These are phyloP conservation scores for Psephotus haematonotus DNA, from an alignment of 2,113 vertebrate species.

Conservation along the genomic window DNA sequence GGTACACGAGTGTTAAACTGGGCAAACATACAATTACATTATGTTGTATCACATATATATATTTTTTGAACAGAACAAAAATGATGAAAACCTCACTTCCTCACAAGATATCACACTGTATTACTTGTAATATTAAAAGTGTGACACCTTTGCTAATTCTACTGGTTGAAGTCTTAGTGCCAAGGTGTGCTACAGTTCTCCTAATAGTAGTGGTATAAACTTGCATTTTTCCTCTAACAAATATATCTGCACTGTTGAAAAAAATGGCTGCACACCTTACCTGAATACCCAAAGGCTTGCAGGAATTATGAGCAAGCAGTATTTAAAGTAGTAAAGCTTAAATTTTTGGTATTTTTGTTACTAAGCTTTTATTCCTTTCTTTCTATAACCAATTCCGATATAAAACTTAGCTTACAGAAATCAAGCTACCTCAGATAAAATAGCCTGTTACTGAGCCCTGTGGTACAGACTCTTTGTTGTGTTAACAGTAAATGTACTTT, in stretches of 20 bases:
- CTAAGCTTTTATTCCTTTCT: neutral
- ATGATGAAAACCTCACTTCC: accelerated
- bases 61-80: neutral
- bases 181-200: neutral
- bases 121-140: accelerated
- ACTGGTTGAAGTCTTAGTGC: neutral
- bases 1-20: neutral
- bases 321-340: neutral
- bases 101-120: accelerated
- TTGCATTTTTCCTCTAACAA: neutral
- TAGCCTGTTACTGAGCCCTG: neutral
- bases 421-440: neutral
- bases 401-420: neutral
- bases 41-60: accelerated
- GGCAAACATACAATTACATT: neutral
- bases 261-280: neutral
- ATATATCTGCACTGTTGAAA: too few species aligned
- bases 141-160: neutral
- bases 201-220: neutral
- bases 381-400: neutral
- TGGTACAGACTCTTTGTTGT: neutral
- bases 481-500: neutral
- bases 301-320: neutral
- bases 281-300: neutral
- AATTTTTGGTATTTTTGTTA: neutral